Percentiles rank a stretch among this genome's conserved stretches.
Conservation (phyloP, 2,888 invertebrate species). For the Leptogaster cylindrica region DNA sequence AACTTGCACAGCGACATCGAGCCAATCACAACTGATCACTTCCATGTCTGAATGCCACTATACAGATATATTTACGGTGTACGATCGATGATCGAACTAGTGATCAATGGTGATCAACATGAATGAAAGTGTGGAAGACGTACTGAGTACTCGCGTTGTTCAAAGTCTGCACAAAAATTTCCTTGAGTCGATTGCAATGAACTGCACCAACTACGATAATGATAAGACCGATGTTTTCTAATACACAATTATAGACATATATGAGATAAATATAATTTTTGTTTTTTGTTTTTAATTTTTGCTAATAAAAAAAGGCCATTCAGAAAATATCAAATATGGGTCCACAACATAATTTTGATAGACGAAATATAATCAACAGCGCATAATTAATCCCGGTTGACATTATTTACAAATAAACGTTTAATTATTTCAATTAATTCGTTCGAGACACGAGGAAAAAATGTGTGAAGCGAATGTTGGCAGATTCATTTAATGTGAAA, state of each 20-base stretch:
- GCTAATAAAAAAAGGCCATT: background rate
- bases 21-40: background rate
- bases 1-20: conserved; percentile 16
- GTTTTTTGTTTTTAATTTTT: background rate
- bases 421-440: conserved; percentile 25
- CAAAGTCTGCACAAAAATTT: conserved; percentile 7
- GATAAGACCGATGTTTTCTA: conserved; percentile 15
- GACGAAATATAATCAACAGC: conserved; percentile 1
- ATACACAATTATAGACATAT: too few relatives aligned
- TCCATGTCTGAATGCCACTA: background rate
- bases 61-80: too few relatives aligned
- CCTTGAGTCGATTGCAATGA: conserved; percentile 16
- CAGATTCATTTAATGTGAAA: conserved; percentile 23
- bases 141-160: background rate
- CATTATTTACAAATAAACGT: conserved; percentile 42
- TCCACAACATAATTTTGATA: background rate
- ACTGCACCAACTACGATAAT: background rate
- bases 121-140: conserved; percentile 26
- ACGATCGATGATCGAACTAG: background rate
- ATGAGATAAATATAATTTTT: too few relatives aligned
- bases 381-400: conserved; percentile 38
- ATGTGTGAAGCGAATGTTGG: conserved; percentile 24
- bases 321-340: background rate
- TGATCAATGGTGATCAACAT: conserved; percentile 16
- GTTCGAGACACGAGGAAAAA: background rate